phyloP scores from a whole-genome alignment of 2,113 vertebrate species.

The Megaptera novaeangliae region DNA sequence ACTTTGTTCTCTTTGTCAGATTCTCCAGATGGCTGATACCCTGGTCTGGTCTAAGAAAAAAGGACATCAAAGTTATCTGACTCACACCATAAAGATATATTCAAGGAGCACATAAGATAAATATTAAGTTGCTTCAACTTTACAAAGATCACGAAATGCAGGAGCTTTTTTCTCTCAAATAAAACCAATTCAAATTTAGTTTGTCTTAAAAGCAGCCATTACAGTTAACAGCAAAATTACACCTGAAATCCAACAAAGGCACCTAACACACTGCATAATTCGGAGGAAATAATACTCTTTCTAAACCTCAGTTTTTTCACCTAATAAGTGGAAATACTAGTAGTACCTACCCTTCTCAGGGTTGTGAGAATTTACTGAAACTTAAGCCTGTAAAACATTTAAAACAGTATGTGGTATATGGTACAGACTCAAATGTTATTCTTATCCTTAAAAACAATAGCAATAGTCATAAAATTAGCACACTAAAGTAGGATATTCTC shows the following conservation, averaged over 20 bases:
- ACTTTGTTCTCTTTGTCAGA: conserved; percentile 98
- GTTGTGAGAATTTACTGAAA: background rate
- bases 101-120: background rate
- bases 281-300: background rate
- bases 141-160: background rate
- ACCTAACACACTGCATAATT: background rate
- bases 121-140: conserved; percentile 29
- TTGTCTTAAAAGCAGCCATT: conserved; percentile 23
- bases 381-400: background rate
- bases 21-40: conserved; percentile 97
- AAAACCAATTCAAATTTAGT: conserved; percentile 28
- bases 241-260: conserved; percentile 12
- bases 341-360: background rate
- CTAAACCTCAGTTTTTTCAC: background rate
- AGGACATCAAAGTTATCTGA: conserved; percentile 22
- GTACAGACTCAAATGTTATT: background rate
- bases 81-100: background rate
- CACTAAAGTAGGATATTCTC: background rate
- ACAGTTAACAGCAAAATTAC: conserved; percentile 24
- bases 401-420: background rate
- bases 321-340: background rate
- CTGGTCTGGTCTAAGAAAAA: conserved; percentile 81
- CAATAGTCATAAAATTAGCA: background rate
- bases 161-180: background rate
- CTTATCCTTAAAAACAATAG: conserved; percentile 27